phyloP scores from a whole-genome alignment of 1,140 invertebrate genomes.

The Globodera rostochiensis region DNA sequence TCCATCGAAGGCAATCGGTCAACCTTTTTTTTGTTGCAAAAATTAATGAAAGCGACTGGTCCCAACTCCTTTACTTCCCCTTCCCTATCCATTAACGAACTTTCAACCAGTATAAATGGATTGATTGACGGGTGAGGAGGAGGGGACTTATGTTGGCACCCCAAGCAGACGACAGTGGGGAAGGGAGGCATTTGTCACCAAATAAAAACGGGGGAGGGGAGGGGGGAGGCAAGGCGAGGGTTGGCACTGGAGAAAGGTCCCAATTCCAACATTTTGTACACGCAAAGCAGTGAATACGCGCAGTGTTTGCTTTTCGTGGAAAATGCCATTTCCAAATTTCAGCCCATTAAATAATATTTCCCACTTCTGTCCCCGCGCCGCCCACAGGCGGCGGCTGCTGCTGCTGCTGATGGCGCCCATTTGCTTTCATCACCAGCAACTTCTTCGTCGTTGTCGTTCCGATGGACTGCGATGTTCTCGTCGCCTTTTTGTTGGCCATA shows the following conservation, averaged over 20 bases:
- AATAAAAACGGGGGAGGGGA: no score
- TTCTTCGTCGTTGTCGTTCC: neutral
- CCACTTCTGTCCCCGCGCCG: neutral
- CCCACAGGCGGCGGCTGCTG: neutral
- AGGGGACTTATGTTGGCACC: no score
- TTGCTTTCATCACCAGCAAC: neutral
- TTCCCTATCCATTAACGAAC: no score
- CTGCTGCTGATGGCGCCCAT: neutral
- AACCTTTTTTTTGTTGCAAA: neutral
- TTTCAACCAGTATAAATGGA: neutral
- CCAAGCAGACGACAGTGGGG: no score
- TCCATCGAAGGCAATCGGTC: slow-evolving; percentile 17
- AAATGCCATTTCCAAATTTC: neutral
- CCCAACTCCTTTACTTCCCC: no score
- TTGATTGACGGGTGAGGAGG: no score
- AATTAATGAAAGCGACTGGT: no score
- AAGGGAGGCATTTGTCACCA: no score
- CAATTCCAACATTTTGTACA: no score
- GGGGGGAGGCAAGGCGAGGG: no score
- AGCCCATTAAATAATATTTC: neutral
- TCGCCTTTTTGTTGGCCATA: neutral
- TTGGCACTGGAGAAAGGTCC: no score
- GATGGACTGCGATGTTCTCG: neutral
- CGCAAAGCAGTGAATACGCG: no score
- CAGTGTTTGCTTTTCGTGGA: neutral